Conservation (phyloP, 2,888 invertebrate genomes). For the Julus scanicus region DNA sequence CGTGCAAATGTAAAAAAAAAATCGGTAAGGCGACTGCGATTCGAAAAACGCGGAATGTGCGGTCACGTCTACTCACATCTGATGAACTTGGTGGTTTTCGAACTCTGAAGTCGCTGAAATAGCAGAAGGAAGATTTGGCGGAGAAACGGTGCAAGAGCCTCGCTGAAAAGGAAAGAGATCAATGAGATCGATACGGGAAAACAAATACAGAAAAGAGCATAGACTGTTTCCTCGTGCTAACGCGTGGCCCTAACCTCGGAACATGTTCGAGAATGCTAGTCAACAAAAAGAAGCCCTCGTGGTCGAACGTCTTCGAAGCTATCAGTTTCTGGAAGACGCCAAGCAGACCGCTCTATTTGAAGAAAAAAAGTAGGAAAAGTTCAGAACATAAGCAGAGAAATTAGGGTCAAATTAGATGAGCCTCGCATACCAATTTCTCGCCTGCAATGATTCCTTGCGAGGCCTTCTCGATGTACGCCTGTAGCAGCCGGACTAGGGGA, state of each 20-base stretch:
- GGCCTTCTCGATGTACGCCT: conserved; percentile 83
- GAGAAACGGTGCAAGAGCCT: conserved; percentile 78
- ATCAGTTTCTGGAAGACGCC: conserved; percentile 97
- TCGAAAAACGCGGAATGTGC: background rate
- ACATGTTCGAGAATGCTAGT: conserved; percentile 86
- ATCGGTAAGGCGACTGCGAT: background rate
- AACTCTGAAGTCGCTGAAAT: conserved; percentile 91
- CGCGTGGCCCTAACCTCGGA: conserved; percentile 72
- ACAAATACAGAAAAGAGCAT: conserved; percentile 36
- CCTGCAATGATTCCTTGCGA: conserved; percentile 75
- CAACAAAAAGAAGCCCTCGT: conserved; percentile 93
- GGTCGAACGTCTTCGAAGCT: conserved; percentile 93
- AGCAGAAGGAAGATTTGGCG: conserved; percentile 90
- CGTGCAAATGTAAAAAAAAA: background rate
- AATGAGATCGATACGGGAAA: background rate
- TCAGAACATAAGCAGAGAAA: conserved; percentile 61
- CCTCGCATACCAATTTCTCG: conserved; percentile 76
- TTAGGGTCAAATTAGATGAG: background rate
- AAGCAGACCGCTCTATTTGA: conserved; percentile 71
- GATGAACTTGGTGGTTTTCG: conserved; percentile 95
- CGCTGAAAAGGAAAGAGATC: conserved; percentile 69
- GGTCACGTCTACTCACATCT: conserved; percentile 69
- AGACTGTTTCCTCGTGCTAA: background rate
- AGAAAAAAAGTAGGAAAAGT: conserved; percentile 58
- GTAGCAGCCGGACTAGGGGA: conserved; percentile 90